These are phyloP conservation scores for Channa striata DNA, from an alignment of 2,797 vertebrate genomes.

Conservation along the genomic window DNA sequence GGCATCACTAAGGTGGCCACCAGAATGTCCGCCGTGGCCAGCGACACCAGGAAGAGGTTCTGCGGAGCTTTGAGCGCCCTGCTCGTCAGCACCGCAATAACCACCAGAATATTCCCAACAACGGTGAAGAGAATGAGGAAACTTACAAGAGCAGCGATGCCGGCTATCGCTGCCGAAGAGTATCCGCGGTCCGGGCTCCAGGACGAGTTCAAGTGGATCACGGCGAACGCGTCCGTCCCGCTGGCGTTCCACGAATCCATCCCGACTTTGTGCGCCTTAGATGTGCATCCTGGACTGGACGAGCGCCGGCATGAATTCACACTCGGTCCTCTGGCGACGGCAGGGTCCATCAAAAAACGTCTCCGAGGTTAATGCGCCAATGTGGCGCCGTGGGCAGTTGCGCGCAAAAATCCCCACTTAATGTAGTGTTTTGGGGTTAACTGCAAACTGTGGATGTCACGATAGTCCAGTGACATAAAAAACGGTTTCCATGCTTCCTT, in stretches of 20 bases:
- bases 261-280: conserved; percentile 17
- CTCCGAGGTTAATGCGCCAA: conserved; percentile 21
- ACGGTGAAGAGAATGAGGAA: conserved; percentile 93
- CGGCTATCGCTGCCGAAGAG: conserved; percentile 86
- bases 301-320: conserved; percentile 33
- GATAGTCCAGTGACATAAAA: neutral
- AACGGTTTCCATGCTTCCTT: too few species aligned
- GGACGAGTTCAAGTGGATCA: conserved; percentile 76
- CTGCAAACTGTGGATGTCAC: neutral
- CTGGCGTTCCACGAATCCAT: conserved; percentile 80
- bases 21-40: conserved; percentile 95
- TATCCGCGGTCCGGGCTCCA: conserved; percentile 81
- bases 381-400: conserved; percentile 37
- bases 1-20: conserved; percentile 96
- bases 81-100: conserved; percentile 92
- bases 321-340: conserved; percentile 20
- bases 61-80: conserved; percentile 92
- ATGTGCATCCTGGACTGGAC: conserved; percentile 15
- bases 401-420: conserved; percentile 14
- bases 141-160: conserved; percentile 88
- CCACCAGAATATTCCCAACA: conserved; percentile 92
- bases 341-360: conserved; percentile 47
- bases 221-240: conserved; percentile 75
- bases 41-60: conserved; percentile 94
- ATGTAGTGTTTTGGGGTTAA: neutral